Conservation (phyloP, 2,113 vertebrate species). For the Salvelinus namaycush region DNA sequence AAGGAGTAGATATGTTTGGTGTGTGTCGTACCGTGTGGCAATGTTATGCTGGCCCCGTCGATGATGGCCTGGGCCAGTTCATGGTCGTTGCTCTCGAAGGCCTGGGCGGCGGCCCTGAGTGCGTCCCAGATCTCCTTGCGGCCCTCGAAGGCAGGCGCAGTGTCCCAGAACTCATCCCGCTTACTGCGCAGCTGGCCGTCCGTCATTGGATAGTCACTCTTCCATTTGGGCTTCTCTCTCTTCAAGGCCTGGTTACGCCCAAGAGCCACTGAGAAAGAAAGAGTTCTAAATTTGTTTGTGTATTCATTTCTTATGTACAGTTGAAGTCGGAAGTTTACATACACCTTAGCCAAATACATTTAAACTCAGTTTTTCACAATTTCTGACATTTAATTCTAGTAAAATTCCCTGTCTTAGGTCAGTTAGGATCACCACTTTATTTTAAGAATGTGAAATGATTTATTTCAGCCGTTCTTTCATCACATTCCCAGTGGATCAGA, state of each 20-base stretch:
- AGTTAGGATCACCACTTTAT: too few species aligned
- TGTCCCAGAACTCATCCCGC: constrained; percentile 98
- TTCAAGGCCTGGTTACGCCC: constrained; percentile 97
- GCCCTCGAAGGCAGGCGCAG: constrained; percentile 94
- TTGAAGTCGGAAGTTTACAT: too few species aligned
- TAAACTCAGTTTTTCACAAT: too few species aligned
- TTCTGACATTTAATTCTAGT: too few species aligned
- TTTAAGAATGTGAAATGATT: too few species aligned
- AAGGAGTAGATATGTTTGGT: background rate
- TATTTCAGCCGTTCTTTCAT: too few species aligned
- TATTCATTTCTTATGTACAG: too few species aligned
- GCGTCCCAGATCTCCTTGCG: constrained; percentile 99
- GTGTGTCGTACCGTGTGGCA: constrained; percentile 85
- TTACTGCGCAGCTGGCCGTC: constrained; percentile 97
- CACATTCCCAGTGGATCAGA: too few species aligned
- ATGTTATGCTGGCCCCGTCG: constrained; percentile 93
- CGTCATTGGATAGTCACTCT: constrained; percentile 98
- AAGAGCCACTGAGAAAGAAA: constrained; percentile 81
- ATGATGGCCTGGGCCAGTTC: constrained; percentile 97
- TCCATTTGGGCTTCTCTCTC: constrained; percentile 98
- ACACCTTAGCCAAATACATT: too few species aligned
- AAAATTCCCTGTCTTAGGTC: too few species aligned
- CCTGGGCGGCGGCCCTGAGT: constrained; percentile 90
- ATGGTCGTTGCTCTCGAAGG: constrained; percentile 95
- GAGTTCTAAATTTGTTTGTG: background rate